Base-by-base conservation (phyloP, 2,888 invertebrate species). In the Encarsia formosa region DNA sequence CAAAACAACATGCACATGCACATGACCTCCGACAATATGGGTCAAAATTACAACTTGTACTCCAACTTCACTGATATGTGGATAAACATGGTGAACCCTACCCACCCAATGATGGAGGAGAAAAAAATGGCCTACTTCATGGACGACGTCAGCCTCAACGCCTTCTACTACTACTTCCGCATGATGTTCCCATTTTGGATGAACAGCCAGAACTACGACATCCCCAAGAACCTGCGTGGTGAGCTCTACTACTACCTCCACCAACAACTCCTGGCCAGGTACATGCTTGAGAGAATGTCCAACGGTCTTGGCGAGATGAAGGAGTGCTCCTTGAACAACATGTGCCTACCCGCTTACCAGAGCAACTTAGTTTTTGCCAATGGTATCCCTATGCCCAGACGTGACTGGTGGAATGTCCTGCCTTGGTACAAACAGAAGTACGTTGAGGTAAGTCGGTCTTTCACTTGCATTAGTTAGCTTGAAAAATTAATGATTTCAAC, bases 111-210 rank as follows among this genome's bases (percentile, higher is more conserved):
- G 43, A 75, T 74, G 64, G 76, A 76, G 61, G 85, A 86, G 62
- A 78, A 80, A 65, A 78, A 77, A 54, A 61, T 87, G 52, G 75
- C 81, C 40, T 87, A 87, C 75, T 84, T 85, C 74, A 83, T 81
- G 42, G 84, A 87, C 63, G 87, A 87, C 65, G 74, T 84, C 58
- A 82, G 82, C 53, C 74, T 84, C 60, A 87, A 86, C 73, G 70
- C 81, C 3, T 85, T 78, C 74, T 86, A 86, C 75, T 82, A 79
- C 71, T 81, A 82, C 71, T 79, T 82, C 77, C 82, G 85, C 63
- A 70, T 79, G 59, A 78, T 81, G 57, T 80, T 81, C 70, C 84
- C 86, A 42, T 84, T 82, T 80, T 84, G 84, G 82, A 74, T 84
- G 70, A 76, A 78, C 53, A 77, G 79, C 52, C 79, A 79, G 47